Evolutionary conservation across 2,888 invertebrate species (phyloP).

Genomic region (Lepidonotus clava): DNA sequence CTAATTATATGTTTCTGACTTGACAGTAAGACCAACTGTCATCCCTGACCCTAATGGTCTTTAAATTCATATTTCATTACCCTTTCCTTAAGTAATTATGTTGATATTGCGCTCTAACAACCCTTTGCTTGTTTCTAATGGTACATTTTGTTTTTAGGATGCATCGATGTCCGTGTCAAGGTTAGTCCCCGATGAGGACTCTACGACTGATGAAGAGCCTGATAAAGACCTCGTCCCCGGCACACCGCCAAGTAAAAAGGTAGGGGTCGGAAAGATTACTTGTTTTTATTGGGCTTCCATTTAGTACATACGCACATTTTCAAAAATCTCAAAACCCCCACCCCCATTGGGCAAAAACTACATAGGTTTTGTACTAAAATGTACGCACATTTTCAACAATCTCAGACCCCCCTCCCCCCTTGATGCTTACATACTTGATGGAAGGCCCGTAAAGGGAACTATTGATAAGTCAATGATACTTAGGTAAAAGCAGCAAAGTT

Average conservation of each 20-base stretch:
- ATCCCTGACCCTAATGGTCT: background rate
- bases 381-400: background rate
- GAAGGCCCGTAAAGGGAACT: too few relatives aligned
- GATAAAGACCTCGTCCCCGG: conserved; percentile 83
- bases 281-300: background rate
- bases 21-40: background rate
- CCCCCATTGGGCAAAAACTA: background rate
- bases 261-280: conserved; percentile 69
- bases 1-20: background rate
- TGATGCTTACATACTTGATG: background rate
- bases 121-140: background rate
- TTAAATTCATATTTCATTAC: background rate
- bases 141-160: background rate
- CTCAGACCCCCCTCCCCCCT: background rate
- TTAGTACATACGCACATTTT: background rate
- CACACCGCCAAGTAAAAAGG: conserved; percentile 84
- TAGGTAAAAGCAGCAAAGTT: too few relatives aligned
- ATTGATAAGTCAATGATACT: too few relatives aligned
- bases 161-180: background rate
- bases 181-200: background rate
- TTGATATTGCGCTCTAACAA: background rate
- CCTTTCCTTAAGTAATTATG: background rate
- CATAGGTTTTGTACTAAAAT: background rate
- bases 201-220: conserved; percentile 59
- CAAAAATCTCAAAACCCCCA: background rate